Evolutionary conservation across 2,113 vertebrate species (phyloP).

Genomic region (Theristicus caerulescens): DNA sequence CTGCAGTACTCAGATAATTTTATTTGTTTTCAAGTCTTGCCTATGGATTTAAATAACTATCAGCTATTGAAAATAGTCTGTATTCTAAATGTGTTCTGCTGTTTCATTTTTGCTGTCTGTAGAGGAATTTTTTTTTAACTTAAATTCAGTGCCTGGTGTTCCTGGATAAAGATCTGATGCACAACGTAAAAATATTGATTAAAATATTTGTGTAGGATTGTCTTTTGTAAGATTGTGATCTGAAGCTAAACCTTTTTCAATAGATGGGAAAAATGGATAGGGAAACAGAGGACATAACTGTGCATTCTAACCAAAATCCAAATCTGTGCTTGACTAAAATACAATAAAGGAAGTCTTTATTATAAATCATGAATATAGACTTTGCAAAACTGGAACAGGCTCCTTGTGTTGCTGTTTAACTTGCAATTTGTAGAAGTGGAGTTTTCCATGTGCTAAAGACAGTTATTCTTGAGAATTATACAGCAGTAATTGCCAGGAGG

Average conservation of each 20-base stretch:
- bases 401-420: background rate
- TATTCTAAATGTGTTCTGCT: background rate
- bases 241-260: background rate
- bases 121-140: background rate
- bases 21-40: background rate
- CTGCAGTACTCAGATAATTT: background rate
- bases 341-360: background rate
- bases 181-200: background rate
- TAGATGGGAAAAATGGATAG: background rate
- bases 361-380: background rate
- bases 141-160: background rate
- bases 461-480: background rate
- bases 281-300: background rate
- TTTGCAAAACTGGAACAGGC: background rate
- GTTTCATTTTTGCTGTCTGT: background rate
- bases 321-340: background rate
- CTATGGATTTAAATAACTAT: background rate
- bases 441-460: background rate
- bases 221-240: background rate
- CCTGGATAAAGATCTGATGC: background rate
- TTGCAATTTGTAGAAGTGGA: background rate
- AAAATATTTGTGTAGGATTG: constrained; percentile 2
- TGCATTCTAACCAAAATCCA: background rate
- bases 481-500: background rate
- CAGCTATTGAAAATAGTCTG: background rate